Evolutionary conservation across 2,888 invertebrate species (phyloP).

Genomic region (Lissonota sp.): DNA sequence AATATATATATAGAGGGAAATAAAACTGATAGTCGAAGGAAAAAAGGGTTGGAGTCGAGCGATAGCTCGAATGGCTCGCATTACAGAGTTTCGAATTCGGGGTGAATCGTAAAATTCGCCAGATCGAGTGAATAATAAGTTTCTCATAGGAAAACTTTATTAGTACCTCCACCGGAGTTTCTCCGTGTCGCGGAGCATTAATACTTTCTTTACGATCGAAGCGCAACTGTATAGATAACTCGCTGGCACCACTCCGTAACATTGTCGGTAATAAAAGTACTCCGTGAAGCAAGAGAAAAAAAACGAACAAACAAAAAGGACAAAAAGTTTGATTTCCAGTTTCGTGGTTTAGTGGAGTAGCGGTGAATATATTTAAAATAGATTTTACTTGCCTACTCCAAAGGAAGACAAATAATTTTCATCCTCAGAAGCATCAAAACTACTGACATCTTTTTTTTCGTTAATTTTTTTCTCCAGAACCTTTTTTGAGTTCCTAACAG

Average conservation of each 20-base stretch:
- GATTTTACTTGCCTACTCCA: too few relatives aligned
- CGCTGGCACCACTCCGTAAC: conserved; percentile 62
- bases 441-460: not conserved
- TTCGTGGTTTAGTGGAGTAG: conserved; percentile 3
- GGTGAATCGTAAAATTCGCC: conserved; percentile 65
- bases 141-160: conserved; percentile 72
- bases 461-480: too few relatives aligned
- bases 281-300: not conserved
- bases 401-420: too few relatives aligned
- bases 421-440: too few relatives aligned
- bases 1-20: too few relatives aligned
- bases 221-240: conserved; percentile 59
- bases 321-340: not conserved
- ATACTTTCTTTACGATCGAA: conserved; percentile 66
- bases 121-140: conserved; percentile 69
- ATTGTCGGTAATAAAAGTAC: conserved; percentile 67
- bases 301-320: conserved; percentile 24
- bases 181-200: not conserved
- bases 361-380: too few relatives aligned
- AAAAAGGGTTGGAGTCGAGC: too few relatives aligned
- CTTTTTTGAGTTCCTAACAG: not conserved
- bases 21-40: too few relatives aligned
- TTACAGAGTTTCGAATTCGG: conserved; percentile 29
- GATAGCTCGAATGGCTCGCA: not conserved
- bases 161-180: conserved; percentile 51